phyloP scores from a whole-genome alignment of 2,113 vertebrate genomes.

The Carollia perspicillata region DNA sequence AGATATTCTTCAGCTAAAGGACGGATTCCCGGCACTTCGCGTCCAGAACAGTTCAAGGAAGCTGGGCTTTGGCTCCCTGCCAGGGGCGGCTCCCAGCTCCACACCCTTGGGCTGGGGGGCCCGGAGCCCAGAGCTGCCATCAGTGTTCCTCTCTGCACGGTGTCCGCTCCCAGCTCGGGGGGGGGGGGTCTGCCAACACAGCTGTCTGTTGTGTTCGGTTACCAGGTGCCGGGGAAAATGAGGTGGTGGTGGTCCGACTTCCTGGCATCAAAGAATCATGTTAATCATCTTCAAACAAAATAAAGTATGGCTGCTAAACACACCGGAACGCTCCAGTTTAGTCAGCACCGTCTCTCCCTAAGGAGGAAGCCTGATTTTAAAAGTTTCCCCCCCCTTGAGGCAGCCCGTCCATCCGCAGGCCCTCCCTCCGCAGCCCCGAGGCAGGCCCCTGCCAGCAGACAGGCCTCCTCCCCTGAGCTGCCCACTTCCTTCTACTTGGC shows the following conservation, averaged over 20 bases:
- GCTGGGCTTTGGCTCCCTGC: background rate
- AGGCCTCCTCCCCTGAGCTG: background rate
- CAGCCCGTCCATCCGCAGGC: fast-evolving
- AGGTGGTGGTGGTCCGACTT: background rate
- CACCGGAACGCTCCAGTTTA: fast-evolving
- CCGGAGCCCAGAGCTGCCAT: background rate
- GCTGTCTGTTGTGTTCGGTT: background rate
- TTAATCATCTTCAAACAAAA: background rate
- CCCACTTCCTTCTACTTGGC: background rate
- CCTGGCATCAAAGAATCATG: background rate
- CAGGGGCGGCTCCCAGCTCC: too few relatives aligned
- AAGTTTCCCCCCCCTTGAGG: background rate
- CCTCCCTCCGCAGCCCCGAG: too few relatives aligned
- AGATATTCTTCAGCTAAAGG: slow-evolving; percentile 84
- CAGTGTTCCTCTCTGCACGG: too few relatives aligned
- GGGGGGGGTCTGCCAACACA: background rate
- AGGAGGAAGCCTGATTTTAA: background rate
- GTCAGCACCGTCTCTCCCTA: background rate
- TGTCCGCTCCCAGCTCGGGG: background rate
- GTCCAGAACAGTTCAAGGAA: background rate
- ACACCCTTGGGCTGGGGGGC: background rate
- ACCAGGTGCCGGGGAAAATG: background rate
- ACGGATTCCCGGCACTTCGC: background rate
- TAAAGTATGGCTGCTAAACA: background rate
- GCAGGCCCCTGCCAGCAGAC: background rate